A percentile compares a stretch with the other conserved stretches of the same genome.
Conservation (phyloP, 2,888 invertebrate species). For the Aleiodes testaceus region DNA sequence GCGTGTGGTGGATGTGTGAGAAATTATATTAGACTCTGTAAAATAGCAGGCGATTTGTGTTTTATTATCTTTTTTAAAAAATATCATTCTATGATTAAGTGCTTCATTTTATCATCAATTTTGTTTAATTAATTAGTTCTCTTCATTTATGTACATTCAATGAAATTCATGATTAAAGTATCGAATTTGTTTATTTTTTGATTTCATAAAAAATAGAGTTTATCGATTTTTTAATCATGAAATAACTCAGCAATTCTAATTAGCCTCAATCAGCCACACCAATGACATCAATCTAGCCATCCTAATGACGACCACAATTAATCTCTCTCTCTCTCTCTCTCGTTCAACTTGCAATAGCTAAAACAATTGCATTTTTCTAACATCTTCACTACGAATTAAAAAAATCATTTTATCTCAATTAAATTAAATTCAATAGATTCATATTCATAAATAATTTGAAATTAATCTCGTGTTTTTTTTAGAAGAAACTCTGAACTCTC, state of each 20-base stretch:
- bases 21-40: background rate
- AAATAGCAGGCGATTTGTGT: no score
- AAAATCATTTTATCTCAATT: no score
- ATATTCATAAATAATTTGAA: no score
- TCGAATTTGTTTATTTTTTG: background rate
- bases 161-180: background rate
- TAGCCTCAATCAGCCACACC: conserved; percentile 14
- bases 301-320: conserved; percentile 19
- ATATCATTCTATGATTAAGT: no score
- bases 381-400: no score
- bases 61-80: no score
- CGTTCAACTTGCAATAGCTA: conserved; percentile 6
- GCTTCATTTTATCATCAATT: no score
- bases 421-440: no score
- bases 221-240: conserved; percentile 4
- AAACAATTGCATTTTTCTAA: background rate
- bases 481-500: no score
- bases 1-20: conserved; percentile 15
- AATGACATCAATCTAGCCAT: conserved; percentile 21
- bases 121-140: no score
- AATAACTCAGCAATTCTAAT: background rate
- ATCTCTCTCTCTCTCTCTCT: background rate
- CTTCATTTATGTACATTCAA: no score
- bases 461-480: no score
- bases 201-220: background rate